phyloP scores from a whole-genome alignment of 2,888 invertebrate species.

The Tridacna crocea region DNA sequence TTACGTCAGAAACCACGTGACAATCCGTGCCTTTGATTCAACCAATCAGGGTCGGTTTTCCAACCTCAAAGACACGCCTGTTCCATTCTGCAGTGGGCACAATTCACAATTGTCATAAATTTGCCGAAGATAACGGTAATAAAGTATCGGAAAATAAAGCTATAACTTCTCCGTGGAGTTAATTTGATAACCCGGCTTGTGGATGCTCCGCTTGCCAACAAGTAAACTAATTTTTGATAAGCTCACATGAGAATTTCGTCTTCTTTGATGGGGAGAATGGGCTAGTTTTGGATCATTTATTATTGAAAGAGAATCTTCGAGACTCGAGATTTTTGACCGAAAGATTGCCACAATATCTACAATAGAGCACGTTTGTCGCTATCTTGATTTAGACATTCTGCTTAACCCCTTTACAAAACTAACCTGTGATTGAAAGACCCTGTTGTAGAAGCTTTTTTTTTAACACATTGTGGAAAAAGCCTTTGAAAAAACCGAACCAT shows the following conservation, averaged over 20 bases:
- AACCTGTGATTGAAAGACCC: too few relatives aligned
- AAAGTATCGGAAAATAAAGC: slow-evolving; percentile 28
- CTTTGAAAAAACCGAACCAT: too few relatives aligned
- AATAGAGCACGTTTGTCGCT: neutral
- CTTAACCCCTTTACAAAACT: too few relatives aligned
- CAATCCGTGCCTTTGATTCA: neutral
- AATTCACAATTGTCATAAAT: slow-evolving; percentile 34
- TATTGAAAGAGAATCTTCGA: slow-evolving; percentile 10
- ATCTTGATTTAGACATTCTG: neutral
- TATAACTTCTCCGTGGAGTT: slow-evolving; percentile 17
- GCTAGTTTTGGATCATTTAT: slow-evolving; percentile 19
- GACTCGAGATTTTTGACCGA: neutral
- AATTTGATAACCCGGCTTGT: slow-evolving; percentile 21
- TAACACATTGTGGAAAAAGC: too few relatives aligned
- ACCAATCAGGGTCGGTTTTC: slow-evolving; percentile 9
- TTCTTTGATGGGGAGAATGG: slow-evolving; percentile 7
- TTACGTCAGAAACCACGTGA: slow-evolving; percentile 18
- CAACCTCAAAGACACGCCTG: too few relatives aligned
- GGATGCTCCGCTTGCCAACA: slow-evolving; percentile 20
- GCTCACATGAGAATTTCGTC: slow-evolving; percentile 7
- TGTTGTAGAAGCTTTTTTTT: too few relatives aligned
- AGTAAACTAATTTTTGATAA: slow-evolving; percentile 37
- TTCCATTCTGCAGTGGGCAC: slow-evolving; percentile 5
- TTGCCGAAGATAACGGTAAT: slow-evolving; percentile 8
- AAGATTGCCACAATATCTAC: neutral